Evolutionary conservation across 2,113 vertebrate species (phyloP).

Genomic region (Lichenostomus cassidix): DNA sequence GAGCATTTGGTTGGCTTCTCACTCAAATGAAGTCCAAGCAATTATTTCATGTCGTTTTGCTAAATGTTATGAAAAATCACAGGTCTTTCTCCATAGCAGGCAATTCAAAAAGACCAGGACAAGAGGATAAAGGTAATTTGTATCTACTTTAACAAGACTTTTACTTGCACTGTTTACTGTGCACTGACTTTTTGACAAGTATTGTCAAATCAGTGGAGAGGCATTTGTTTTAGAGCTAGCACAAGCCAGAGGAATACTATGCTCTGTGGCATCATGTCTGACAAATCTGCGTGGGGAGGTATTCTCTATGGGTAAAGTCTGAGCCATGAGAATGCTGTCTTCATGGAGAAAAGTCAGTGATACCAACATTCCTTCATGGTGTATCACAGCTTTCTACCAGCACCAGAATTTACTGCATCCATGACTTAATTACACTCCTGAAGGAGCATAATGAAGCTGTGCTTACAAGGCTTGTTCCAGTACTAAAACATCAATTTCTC

Average conservation of each 20-base stretch:
- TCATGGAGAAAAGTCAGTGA: not conserved
- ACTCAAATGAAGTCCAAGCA: not conserved
- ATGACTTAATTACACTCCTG: not conserved
- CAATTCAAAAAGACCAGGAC: not conserved
- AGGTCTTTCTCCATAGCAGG: not conserved
- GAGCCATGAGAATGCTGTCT: accelerated
- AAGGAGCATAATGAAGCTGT: not conserved
- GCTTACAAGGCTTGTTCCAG: not conserved
- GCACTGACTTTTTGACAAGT: not conserved
- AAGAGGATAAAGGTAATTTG: not conserved
- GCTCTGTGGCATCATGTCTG: not conserved
- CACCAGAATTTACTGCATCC: not conserved
- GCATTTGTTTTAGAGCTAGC: not conserved
- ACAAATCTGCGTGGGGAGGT: not conserved
- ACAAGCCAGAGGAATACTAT: not conserved
- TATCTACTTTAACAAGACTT: not conserved
- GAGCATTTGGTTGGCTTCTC: not conserved
- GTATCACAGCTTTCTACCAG: not conserved
- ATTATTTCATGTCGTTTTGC: not conserved
- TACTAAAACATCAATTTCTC: not conserved
- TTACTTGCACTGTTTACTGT: not conserved
- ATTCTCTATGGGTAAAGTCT: not conserved
- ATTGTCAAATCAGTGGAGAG: not conserved
- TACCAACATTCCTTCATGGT: not conserved
- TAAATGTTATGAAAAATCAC: not conserved